Percentiles rank a stretch among this genome's conserved stretches.
These are phyloP conservation scores for Drosophila bocki DNA, from an alignment of 1,140 invertebrate species.

Conservation along the genomic window DNA sequence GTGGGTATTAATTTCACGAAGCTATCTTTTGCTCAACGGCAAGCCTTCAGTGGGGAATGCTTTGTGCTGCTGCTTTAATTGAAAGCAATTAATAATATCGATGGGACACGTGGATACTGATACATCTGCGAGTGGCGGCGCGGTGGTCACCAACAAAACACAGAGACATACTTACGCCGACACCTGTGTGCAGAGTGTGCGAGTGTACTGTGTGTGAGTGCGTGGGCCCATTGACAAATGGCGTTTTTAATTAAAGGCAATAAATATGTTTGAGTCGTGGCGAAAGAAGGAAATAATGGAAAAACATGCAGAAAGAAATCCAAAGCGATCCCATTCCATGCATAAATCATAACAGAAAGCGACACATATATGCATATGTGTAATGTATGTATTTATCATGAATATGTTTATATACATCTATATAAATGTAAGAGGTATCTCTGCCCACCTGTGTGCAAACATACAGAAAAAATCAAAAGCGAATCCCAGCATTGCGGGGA, in stretches of 20 bases:
- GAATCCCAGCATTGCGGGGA: not conserved
- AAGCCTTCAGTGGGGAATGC: constrained; percentile 15
- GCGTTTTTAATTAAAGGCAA: constrained; percentile 61
- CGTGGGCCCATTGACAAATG: constrained; percentile 47
- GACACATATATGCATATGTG: constrained; percentile 11
- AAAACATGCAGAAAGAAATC: constrained; percentile 43
- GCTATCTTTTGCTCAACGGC: not conserved
- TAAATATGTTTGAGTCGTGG: constrained; percentile 56
- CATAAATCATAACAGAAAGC: constrained; percentile 44
- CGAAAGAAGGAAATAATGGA: constrained; percentile 49
- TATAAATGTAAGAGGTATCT: not conserved
- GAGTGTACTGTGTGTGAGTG: not conserved
- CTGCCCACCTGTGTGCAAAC: constrained; percentile 9
- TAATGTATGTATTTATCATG: not conserved
- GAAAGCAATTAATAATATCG: constrained; percentile 72
- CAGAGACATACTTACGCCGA: constrained; percentile 19
- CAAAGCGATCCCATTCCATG: constrained; percentile 29
- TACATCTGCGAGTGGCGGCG: constrained; percentile 18
- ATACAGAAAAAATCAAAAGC: constrained; percentile 19
- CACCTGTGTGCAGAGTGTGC: not conserved
- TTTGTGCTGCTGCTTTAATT: constrained; percentile 55
- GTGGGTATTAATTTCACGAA: constrained; percentile 9
- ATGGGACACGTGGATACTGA: constrained; percentile 22
- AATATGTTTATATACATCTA: not conserved
- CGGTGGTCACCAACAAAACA: constrained; percentile 9